Base-by-base conservation (phyloP, 2,888 invertebrate species). In the Cosmopolites sordidus region DNA sequence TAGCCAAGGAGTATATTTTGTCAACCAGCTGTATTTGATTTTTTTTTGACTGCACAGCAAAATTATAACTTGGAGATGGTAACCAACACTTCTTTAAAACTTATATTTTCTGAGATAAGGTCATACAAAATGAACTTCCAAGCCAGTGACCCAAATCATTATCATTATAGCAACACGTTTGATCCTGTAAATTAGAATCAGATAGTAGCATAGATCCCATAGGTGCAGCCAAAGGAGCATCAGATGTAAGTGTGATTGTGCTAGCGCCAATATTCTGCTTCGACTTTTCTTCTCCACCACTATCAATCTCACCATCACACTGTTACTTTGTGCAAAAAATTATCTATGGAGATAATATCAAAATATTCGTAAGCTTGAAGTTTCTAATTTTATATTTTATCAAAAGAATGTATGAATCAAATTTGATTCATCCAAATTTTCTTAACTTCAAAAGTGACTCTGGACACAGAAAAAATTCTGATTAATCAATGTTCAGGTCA, bases 21-120 rank as follows among this genome's bases (percentile, higher is more conserved):
- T 1, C 12, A 44, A 17, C 33, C 44, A 49, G 16, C n/a, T 33
- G 17, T 33, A 30, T 33, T 43, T 49, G n/a, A 43, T 33, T 49
- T 43, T 49, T n/a, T n/a, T n/a, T n/a, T n/a, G n/a, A n/a, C n/a
- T n/a, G n/a, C n/a, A n/a, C n/a, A n/a, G n/a, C n/a, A n/a, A n/a
- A n/a, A n/a, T n/a, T n/a, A n/a, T n/a, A n/a, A n/a, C n/a, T n/a
- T n/a, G n/a, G n/a, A 15, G 30, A 29, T 27, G 48, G 48, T 12
- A 29, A 41, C 41, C 16, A 41, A 29, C 27, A 48, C 2, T 41
- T 41, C 29, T 41, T 29, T 37, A 30, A 15, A 16, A 41, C n/a
- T 48, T 48, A 29, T 41, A 8, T 41, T 14, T 9, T 41, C 16
- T 12, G 27, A 5, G 9, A 5, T 27, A 9, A 27, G 5, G 41